Evolutionary conservation across 2,888 invertebrate species (phyloP).

Genomic region (Dendrolimus houi): DNA sequence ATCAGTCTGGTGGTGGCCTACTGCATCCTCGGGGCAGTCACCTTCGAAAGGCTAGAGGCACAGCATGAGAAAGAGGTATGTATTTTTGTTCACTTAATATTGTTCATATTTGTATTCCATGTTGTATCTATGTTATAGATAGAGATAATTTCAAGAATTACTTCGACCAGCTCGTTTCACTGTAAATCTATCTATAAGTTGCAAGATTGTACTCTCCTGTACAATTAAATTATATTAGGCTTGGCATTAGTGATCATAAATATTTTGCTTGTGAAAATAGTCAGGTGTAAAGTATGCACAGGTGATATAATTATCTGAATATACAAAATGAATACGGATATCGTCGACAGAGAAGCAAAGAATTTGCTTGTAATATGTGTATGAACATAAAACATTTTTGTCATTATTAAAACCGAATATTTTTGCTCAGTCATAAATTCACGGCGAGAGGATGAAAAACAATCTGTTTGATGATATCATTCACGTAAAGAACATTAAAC

Average conservation of each 20-base stretch:
- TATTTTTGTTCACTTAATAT: not conserved
- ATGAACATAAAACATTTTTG: not conserved
- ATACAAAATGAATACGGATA: too few species aligned
- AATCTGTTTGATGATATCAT: not conserved
- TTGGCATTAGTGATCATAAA: too few species aligned
- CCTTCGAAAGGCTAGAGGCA: conserved; percentile 87
- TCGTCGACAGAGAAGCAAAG: too few species aligned
- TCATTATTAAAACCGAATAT: not conserved
- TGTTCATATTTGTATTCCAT: not conserved
- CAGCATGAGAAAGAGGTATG: conserved; percentile 84
- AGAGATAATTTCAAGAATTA: not conserved
- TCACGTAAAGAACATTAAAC: not conserved
- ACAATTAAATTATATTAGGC: too few species aligned
- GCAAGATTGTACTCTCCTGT: too few species aligned
- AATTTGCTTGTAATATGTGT: too few species aligned
- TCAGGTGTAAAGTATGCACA: too few species aligned
- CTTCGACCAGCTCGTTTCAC: too few species aligned
- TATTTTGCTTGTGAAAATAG: too few species aligned
- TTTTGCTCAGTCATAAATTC: not conserved
- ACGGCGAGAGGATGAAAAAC: not conserved
- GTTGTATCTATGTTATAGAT: not conserved
- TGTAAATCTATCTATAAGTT: too few species aligned
- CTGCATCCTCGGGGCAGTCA: conserved; percentile 91
- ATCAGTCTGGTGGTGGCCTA: conserved; percentile 92
- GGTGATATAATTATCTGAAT: too few species aligned